Evolutionary conservation across 2,888 invertebrate species (phyloP).

Genomic region (Eledone cirrhosa): DNA sequence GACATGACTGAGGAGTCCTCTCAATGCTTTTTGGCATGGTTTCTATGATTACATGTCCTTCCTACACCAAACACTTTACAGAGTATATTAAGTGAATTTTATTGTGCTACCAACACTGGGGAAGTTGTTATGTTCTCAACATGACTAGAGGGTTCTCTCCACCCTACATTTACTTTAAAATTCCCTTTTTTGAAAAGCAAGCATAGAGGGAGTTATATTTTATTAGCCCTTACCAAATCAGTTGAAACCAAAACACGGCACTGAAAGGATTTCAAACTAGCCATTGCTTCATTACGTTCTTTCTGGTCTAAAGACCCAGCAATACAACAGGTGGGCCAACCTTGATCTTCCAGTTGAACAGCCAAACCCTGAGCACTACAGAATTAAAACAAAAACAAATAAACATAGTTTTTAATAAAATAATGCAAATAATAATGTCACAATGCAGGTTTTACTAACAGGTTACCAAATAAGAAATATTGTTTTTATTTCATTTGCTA

Average conservation of each 20-base stretch:
- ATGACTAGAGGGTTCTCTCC: too few relatives aligned
- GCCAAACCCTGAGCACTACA: constrained; percentile 81
- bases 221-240: constrained; percentile 69
- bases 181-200: too few relatives aligned
- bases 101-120: too few relatives aligned
- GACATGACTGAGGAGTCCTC: too few relatives aligned
- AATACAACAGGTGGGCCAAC: constrained; percentile 83
- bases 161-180: too few relatives aligned
- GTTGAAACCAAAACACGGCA: constrained; percentile 89
- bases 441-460: neutral
- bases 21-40: too few relatives aligned
- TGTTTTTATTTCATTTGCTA: neutral
- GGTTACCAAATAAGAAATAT: too few relatives aligned
- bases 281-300: constrained; percentile 79
- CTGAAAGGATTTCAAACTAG: constrained; percentile 80
- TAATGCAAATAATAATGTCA: neutral
- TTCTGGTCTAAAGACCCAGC: constrained; percentile 83
- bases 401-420: neutral
- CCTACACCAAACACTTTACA: too few relatives aligned
- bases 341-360: constrained; percentile 76
- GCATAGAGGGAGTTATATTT: too few relatives aligned
- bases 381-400: constrained; percentile 35
- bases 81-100: too few relatives aligned
- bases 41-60: too few relatives aligned
- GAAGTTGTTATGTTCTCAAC: too few relatives aligned